Percentiles rank a stretch among this genome's conserved stretches.
Conservation (phyloP, 2,888 invertebrate genomes). For the Rapana venosa region DNA sequence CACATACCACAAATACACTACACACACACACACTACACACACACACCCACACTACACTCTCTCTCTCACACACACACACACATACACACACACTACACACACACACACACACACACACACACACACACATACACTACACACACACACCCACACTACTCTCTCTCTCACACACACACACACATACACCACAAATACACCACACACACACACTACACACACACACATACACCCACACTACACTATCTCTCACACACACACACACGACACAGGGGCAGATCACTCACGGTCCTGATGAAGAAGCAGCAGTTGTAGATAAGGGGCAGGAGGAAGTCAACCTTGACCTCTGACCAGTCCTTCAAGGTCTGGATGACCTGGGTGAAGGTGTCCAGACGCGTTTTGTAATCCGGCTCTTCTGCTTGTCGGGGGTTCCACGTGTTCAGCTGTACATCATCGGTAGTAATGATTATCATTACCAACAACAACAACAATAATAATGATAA, state of each 20-base stretch:
- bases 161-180: not conserved
- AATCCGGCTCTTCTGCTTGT: conserved; percentile 97
- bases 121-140: not conserved
- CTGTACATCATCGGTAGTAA: conserved; percentile 69
- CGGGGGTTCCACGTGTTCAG: conserved; percentile 92
- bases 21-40: not conserved
- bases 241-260: not conserved
- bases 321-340: conserved; percentile 84
- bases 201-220: not conserved
- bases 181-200: not conserved
- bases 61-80: not conserved
- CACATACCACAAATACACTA: too few relatives aligned
- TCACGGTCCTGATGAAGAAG: conserved; percentile 84
- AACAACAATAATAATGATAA: not conserved
- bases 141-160: not conserved
- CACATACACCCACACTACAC: not conserved
- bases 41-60: too few relatives aligned
- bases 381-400: conserved; percentile 87
- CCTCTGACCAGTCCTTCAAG: conserved; percentile 80
- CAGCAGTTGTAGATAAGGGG: conserved; percentile 89
- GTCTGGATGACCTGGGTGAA: conserved; percentile 85
- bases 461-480: too few relatives aligned
- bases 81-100: not conserved
- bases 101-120: conserved; percentile 5
- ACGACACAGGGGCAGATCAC: conserved; percentile 50